These are phyloP conservation scores for Drosophila saltans DNA, from an alignment of 1,140 invertebrate species.

Conservation along the genomic window DNA sequence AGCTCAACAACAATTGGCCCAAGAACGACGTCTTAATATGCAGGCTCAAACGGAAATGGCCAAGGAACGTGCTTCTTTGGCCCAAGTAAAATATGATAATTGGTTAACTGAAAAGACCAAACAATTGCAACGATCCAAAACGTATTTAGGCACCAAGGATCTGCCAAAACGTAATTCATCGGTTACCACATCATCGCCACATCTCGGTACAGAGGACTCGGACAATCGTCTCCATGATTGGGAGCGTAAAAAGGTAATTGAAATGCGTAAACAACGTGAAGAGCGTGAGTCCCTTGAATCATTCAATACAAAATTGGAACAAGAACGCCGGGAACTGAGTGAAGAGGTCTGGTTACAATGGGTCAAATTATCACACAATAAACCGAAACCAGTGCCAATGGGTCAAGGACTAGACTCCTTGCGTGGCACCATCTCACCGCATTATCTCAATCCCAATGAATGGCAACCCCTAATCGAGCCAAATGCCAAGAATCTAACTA, in stretches of 20 bases:
- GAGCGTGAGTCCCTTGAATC: slow-evolving; percentile 1
- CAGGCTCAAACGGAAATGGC: slow-evolving; percentile 1
- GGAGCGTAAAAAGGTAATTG: slow-evolving; percentile 23
- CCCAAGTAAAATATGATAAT: slow-evolving; percentile 19
- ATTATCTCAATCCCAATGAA: slow-evolving; percentile 6
- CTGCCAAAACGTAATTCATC: background rate
- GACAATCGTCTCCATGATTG: slow-evolving; percentile 10
- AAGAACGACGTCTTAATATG: background rate
- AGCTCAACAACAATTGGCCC: slow-evolving; percentile 9
- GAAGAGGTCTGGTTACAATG: slow-evolving; percentile 24
- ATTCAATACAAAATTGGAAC: background rate
- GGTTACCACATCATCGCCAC: background rate
- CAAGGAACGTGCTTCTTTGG: slow-evolving; percentile 11
- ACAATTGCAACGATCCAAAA: slow-evolving; percentile 23
- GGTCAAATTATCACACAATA: slow-evolving; percentile 1
- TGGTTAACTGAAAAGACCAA: slow-evolving; percentile 11
- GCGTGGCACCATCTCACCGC: slow-evolving; percentile 8
- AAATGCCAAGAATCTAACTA: background rate
- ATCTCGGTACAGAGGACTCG: background rate
- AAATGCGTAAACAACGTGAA: slow-evolving; percentile 1
- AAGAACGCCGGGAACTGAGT: slow-evolving; percentile 9
- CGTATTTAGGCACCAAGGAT: slow-evolving; percentile 2
- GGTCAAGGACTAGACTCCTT: slow-evolving; percentile 28
- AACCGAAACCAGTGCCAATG: slow-evolving; percentile 31
- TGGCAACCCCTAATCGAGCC: background rate